Evolutionary conservation across 2,888 invertebrate genomes (phyloP).

Genomic region (Elmis aenea): DNA sequence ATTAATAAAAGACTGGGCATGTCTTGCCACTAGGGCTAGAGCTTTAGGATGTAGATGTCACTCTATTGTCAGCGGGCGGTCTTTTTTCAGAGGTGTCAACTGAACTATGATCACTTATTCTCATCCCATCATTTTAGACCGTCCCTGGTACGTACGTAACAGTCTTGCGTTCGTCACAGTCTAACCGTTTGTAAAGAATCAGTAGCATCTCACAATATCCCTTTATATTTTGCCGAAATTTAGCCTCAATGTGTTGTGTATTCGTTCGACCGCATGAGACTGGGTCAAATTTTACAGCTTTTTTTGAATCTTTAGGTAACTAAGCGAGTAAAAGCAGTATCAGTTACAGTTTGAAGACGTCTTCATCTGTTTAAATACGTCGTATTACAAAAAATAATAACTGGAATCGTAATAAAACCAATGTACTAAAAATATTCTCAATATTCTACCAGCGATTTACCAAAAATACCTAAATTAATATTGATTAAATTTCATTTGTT

Average conservation of each 20-base stretch:
- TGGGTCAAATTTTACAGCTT: too few species aligned
- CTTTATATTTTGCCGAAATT: constrained; percentile 34
- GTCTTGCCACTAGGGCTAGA: constrained; percentile 37
- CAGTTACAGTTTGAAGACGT: too few species aligned
- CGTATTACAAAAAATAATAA: too few species aligned
- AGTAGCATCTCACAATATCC: constrained; percentile 32
- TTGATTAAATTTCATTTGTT: too few species aligned
- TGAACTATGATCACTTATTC: constrained; percentile 41
- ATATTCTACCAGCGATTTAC: too few species aligned
- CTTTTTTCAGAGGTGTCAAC: constrained; percentile 41
- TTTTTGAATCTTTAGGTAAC: too few species aligned
- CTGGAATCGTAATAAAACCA: too few species aligned
- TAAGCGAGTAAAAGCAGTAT: too few species aligned
- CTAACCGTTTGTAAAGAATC: constrained; percentile 23
- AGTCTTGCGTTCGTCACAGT: constrained; percentile 14
- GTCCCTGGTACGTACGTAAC: constrained; percentile 15
- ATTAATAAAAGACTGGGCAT: too few species aligned
- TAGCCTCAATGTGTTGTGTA: constrained; percentile 4
- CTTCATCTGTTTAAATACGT: too few species aligned
- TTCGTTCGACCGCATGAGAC: not conserved
- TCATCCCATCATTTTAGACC: constrained; percentile 30
- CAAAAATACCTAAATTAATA: too few species aligned
- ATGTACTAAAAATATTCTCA: too few species aligned
- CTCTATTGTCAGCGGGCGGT: constrained; percentile 39
- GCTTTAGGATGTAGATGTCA: constrained; percentile 43